These are phyloP conservation scores for Steatornis caripensis DNA, from an alignment of 2,113 vertebrate genomes.

Conservation along the genomic window DNA sequence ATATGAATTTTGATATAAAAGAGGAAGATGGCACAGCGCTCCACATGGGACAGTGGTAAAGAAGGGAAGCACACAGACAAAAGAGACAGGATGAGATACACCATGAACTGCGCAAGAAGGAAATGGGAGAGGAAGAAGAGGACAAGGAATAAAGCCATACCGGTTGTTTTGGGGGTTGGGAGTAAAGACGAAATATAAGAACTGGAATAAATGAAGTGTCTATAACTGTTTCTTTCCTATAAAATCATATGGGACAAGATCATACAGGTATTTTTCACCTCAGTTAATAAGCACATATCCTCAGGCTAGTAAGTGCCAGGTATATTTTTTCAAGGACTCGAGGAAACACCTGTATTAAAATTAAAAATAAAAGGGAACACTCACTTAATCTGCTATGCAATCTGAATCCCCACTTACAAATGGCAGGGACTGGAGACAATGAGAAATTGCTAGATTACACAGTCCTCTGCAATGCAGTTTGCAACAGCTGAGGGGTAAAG, in stretches of 20 bases:
- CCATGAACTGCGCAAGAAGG: not conserved
- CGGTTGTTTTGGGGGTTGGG: not conserved
- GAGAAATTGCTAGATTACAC: constrained; percentile 13
- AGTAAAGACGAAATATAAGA: not conserved
- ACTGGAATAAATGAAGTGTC: not conserved
- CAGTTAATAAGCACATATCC: not conserved
- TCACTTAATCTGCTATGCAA: constrained; percentile 2
- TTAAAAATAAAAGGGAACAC: constrained; percentile 43
- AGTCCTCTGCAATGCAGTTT: constrained; percentile 28
- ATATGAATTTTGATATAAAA: not conserved
- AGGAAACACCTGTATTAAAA: not conserved
- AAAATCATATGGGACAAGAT: not conserved
- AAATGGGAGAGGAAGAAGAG: not conserved
- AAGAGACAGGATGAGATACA: not conserved
- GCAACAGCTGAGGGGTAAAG: constrained; percentile 58
- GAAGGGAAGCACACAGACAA: not conserved
- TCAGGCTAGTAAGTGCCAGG: not conserved
- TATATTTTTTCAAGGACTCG: not conserved
- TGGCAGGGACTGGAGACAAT: constrained; percentile 45
- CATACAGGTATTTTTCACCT: constrained; percentile 2
- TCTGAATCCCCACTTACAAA: constrained; percentile 10
- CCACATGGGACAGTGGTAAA: fast-evolving
- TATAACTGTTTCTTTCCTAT: not conserved
- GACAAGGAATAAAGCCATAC: not conserved
- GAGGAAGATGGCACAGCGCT: not conserved